phyloP scores from a whole-genome alignment of 2,113 vertebrate species.

The Melospiza georgiana region DNA sequence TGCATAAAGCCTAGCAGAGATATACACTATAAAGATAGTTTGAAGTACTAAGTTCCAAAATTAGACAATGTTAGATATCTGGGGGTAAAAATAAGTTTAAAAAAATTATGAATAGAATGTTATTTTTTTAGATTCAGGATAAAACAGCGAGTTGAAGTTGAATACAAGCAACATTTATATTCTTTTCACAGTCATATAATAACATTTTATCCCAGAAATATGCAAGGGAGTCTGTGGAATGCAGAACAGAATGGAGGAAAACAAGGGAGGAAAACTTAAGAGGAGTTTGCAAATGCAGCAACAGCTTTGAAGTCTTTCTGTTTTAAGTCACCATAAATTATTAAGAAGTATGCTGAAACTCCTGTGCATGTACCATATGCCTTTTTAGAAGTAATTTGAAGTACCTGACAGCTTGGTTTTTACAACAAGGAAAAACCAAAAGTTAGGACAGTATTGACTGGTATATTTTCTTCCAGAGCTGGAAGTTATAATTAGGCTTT shows the following conservation, averaged over 20 bases:
- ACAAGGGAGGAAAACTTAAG: not conserved
- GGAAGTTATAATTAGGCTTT: not conserved
- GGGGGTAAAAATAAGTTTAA: not conserved
- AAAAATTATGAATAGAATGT: not conserved
- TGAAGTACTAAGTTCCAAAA: not conserved
- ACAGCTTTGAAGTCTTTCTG: constrained; percentile 28
- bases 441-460: not conserved
- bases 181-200: not conserved
- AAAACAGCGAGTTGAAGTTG: not conserved
- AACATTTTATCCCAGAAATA: not conserved
- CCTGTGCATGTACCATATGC: not conserved
- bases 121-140: not conserved
- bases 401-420: not conserved
- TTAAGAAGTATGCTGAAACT: not conserved
- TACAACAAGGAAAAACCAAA: not conserved
- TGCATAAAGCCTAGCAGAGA: not conserved
- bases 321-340: constrained; percentile 34
- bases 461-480: not conserved
- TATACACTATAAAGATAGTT: not conserved
- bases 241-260: constrained; percentile 1
- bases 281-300: not conserved
- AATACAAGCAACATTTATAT: not conserved
- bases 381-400: not conserved
- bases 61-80: not conserved
- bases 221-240: not conserved